Conservation (phyloP, 2,888 invertebrate genomes). For the Drosophila fulvimacula region DNA sequence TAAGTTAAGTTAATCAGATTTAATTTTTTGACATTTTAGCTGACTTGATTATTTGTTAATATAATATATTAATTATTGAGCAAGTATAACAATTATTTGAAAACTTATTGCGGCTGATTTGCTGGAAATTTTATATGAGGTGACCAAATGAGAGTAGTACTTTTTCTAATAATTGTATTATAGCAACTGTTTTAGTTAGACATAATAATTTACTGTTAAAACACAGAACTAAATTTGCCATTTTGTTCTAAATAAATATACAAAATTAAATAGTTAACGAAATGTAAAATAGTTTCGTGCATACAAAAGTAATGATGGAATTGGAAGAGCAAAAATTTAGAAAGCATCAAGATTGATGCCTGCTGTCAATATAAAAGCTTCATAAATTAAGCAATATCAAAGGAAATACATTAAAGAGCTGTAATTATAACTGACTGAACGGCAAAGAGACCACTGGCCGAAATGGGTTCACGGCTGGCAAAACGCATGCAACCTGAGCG, state of each 20-base stretch:
- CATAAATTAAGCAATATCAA: neutral
- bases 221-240: neutral
- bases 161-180: neutral
- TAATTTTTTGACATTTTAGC: no score
- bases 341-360: neutral
- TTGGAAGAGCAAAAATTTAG: no score
- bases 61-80: neutral
- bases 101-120: neutral
- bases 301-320: no score
- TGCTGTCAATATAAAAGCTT: constrained; percentile 1
- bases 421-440: constrained; percentile 6
- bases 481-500: constrained; percentile 46
- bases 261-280: neutral
- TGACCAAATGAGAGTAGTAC: neutral
- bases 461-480: constrained; percentile 65
- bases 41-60: no score
- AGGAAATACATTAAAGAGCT: neutral
- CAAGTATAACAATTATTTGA: neutral
- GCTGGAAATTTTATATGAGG: neutral
- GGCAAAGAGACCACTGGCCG: constrained; percentile 21
- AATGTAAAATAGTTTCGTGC: no score
- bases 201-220: neutral
- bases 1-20: neutral
- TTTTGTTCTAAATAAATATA: neutral
- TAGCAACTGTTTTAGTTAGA: neutral